phyloP scores from a whole-genome alignment of 2,113 vertebrate species.

The Alouatta palliata region DNA sequence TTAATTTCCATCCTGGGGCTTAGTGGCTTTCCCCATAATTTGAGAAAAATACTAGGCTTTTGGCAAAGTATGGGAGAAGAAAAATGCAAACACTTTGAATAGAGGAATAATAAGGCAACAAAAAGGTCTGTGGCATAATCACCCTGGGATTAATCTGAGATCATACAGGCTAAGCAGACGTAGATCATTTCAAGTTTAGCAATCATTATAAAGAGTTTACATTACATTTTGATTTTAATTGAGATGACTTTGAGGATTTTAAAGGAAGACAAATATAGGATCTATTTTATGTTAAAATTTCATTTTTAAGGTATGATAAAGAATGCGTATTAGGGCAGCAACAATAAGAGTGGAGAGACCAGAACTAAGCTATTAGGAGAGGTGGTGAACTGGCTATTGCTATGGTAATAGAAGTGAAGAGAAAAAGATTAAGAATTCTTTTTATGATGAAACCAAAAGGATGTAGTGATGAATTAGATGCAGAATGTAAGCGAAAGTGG shows the following conservation, averaged over 20 bases:
- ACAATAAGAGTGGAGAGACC: background rate
- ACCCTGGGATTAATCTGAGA: background rate
- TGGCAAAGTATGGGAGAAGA: background rate
- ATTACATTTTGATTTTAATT: background rate
- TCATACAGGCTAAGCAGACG: background rate
- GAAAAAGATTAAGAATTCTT: background rate
- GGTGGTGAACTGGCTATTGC: background rate
- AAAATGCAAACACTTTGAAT: background rate
- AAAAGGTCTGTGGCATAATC: background rate
- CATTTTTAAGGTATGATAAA: background rate
- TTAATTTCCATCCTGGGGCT: background rate
- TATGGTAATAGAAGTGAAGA: background rate
- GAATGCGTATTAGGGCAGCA: background rate
- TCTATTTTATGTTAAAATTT: background rate
- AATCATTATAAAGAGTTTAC: background rate
- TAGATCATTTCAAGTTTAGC: background rate
- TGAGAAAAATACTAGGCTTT: background rate
- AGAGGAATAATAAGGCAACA: background rate
- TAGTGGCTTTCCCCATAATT: background rate
- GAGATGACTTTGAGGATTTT: background rate
- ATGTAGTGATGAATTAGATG: background rate
- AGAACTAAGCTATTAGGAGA: background rate
- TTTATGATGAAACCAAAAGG: background rate
- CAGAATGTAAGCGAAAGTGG: background rate
- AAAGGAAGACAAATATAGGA: background rate